Percentiles rank a stretch among this genome's conserved stretches.
These are phyloP conservation scores for Eudyptes chrysolophus DNA, from an alignment of 2,113 vertebrate genomes.

Conservation along the genomic window DNA sequence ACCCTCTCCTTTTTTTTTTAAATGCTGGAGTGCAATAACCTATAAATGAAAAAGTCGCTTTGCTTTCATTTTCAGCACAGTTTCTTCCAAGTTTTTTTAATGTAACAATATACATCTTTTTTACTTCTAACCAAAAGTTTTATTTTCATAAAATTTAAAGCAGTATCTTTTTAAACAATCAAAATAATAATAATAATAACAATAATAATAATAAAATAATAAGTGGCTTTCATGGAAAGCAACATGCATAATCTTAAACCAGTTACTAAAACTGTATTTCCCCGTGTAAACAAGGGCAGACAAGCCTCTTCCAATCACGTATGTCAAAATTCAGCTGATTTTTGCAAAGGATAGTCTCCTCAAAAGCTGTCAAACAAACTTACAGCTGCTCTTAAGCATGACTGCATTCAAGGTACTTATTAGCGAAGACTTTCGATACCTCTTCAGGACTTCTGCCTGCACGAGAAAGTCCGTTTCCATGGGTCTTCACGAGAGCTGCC, in stretches of 20 bases:
- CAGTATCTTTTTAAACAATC: slow-evolving; percentile 65
- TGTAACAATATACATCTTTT: slow-evolving; percentile 59
- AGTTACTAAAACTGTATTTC: slow-evolving; percentile 61
- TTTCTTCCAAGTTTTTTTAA: slow-evolving; percentile 29
- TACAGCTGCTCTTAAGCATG: not conserved
- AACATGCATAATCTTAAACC: slow-evolving; percentile 71
- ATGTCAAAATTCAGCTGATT: not conserved
- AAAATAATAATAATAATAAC: slow-evolving; percentile 66
- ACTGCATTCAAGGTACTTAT: not conserved
- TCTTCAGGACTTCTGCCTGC: slow-evolving; percentile 30
- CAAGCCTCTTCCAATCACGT: not conserved
- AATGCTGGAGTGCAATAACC: slow-evolving; percentile 22
- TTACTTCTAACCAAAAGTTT: slow-evolving; percentile 70
- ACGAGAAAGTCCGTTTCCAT: slow-evolving; percentile 19
- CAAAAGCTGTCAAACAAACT: not conserved
- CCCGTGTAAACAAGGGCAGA: slow-evolving; percentile 35
- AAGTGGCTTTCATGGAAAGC: slow-evolving; percentile 94
- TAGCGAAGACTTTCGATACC: not conserved
- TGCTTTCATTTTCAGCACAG: slow-evolving; percentile 25
- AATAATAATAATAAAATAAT: slow-evolving; percentile 65
- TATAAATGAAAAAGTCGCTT: not conserved
- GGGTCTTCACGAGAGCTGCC: not conserved
- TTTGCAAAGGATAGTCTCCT: not conserved
- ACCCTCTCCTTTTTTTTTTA: not conserved
- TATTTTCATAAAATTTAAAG: slow-evolving; percentile 80